phyloP scores from a whole-genome alignment of 2,888 invertebrate genomes.

The Liopterus haemorrhoidalis region DNA sequence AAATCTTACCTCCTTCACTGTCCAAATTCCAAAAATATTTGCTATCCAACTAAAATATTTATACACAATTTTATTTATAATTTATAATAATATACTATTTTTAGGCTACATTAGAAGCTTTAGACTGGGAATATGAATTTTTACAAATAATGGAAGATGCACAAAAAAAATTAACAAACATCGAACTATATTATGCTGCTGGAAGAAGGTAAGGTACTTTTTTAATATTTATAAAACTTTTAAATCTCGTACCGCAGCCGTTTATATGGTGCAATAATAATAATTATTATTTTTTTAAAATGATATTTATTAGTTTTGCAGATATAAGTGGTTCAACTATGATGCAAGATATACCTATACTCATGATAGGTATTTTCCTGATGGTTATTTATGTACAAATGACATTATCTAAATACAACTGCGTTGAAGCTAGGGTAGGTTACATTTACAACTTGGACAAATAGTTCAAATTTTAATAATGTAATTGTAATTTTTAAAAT shows the following conservation, averaged over 20 bases:
- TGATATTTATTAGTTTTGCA: slow-evolving; percentile 54
- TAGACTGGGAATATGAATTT: slow-evolving; percentile 59
- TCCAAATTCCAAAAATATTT: no score
- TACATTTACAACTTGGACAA: slow-evolving; percentile 10
- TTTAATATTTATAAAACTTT: not conserved
- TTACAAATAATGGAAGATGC: slow-evolving; percentile 45
- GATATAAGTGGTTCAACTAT: slow-evolving; percentile 65
- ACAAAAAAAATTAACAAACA: slow-evolving; percentile 41
- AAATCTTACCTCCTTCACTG: no score
- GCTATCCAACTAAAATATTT: no score
- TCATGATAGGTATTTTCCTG: slow-evolving; percentile 60
- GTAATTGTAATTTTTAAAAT: slow-evolving; percentile 11
- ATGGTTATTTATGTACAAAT: slow-evolving; percentile 71
- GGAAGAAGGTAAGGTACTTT: slow-evolving; percentile 50
- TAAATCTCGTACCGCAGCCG: no score
- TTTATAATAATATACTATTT: slow-evolving; percentile 24
- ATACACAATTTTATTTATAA: not conserved
- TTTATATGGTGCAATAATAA: no score
- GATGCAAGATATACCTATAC: slow-evolving; percentile 66
- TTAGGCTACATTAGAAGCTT: slow-evolving; percentile 50
- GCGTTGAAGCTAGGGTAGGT: slow-evolving; percentile 64
- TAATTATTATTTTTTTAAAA: slow-evolving; percentile 11
- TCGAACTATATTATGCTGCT: slow-evolving; percentile 53
- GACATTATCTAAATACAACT: slow-evolving; percentile 67
- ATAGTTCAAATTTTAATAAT: not conserved